phyloP scores from a whole-genome alignment of 2,888 invertebrate genomes.

The Drosophila greeni region DNA sequence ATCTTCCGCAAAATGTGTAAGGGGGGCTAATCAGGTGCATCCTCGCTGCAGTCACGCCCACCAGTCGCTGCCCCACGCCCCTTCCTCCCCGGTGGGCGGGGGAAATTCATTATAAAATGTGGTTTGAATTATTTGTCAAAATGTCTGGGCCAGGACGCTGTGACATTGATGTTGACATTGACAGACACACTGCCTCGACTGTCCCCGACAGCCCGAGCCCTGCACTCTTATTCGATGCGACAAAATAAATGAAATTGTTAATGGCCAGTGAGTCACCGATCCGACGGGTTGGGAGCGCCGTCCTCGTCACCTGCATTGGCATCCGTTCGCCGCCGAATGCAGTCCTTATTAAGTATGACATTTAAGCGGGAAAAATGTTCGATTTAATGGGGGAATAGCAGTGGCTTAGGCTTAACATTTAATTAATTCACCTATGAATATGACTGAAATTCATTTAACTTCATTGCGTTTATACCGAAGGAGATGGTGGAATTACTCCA shows the following conservation, averaged over 20 bases:
- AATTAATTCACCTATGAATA: not conserved
- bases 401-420: not conserved
- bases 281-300: slow-evolving; percentile 3
- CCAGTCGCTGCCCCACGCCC: not conserved
- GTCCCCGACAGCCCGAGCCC: slow-evolving; percentile 21
- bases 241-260: slow-evolving; percentile 73
- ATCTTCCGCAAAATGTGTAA: slow-evolving; percentile 39
- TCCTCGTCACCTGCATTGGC: slow-evolving; percentile 16
- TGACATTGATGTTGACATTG: slow-evolving; percentile 70
- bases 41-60: slow-evolving; percentile 28
- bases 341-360: slow-evolving; percentile 67
- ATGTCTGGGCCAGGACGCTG: slow-evolving; percentile 46
- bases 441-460: not conserved
- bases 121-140: slow-evolving; percentile 68
- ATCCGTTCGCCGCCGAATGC: not conserved
- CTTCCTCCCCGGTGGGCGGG: slow-evolving; percentile 3
- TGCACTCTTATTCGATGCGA: slow-evolving; percentile 45
- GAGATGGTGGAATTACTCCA: not conserved
- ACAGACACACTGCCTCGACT: slow-evolving; percentile 44
- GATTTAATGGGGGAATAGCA: slow-evolving; percentile 58
- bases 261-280: slow-evolving; percentile 52
- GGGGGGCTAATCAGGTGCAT: slow-evolving; percentile 31
- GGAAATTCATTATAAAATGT: slow-evolving; percentile 64
- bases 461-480: not conserved
- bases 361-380: not conserved